Conservation (phyloP, 2,797 vertebrate species). For the Furcifer pardalis region DNA sequence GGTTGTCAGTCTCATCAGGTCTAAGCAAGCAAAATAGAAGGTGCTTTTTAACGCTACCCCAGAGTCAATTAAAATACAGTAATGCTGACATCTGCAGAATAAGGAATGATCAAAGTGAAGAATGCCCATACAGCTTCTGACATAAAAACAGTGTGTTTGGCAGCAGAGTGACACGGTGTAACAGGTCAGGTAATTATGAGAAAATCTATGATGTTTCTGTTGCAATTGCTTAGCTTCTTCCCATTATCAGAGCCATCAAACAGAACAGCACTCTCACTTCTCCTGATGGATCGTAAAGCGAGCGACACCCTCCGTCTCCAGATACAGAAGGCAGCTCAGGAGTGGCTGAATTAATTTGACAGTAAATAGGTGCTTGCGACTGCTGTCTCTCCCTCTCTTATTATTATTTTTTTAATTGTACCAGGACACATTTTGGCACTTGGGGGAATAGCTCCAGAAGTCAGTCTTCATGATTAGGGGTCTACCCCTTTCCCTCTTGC, state of each 20-base stretch:
- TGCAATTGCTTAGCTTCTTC: conserved; percentile 76
- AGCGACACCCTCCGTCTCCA: conserved; percentile 73
- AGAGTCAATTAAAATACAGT: conserved; percentile 85
- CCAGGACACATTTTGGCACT: conserved; percentile 79
- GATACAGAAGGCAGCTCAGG: conserved; percentile 77
- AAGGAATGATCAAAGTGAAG: conserved; percentile 78
- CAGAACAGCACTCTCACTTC: conserved; percentile 69
- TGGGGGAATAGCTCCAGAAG: conserved; percentile 82
- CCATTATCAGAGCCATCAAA: conserved; percentile 81
- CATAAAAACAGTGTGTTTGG: conserved; percentile 79
- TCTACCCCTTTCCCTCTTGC: conserved; percentile 47
- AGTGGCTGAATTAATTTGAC: conserved; percentile 88
- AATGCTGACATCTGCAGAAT: conserved; percentile 79
- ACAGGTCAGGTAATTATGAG: conserved; percentile 87
- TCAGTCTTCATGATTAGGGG: conserved; percentile 79
- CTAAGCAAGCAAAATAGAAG: conserved; percentile 69
- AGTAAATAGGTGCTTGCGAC: conserved; percentile 85
- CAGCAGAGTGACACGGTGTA: conserved; percentile 77
- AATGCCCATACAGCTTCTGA: conserved; percentile 76
- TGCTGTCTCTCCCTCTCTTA: conserved; percentile 72
- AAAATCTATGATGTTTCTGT: conserved; percentile 81
- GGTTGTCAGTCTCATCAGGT: conserved; percentile 76
- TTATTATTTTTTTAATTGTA: conserved; percentile 78
- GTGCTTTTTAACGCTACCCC: conserved; percentile 77
- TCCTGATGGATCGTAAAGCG: conserved; percentile 71